Percentiles rank a stretch among this genome's conserved stretches.
phyloP scores from a whole-genome alignment of 2,113 vertebrate genomes.

The Oreocharis arfaki region DNA sequence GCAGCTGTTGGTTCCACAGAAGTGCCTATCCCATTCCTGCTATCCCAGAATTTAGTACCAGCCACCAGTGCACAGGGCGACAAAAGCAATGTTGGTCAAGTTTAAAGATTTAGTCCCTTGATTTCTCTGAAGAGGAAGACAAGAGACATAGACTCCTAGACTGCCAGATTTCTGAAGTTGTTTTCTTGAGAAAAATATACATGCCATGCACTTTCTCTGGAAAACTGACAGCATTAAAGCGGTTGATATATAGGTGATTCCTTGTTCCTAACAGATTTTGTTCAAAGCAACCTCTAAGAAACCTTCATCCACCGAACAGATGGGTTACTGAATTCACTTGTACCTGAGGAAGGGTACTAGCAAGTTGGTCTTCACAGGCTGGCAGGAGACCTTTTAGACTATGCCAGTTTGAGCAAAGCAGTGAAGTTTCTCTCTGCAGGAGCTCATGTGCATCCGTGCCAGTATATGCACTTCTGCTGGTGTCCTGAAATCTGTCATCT shows the following conservation, averaged over 20 bases:
- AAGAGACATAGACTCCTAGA: neutral
- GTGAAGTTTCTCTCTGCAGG: neutral
- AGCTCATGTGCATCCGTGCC: neutral
- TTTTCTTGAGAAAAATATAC: neutral
- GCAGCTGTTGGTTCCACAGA: accelerated
- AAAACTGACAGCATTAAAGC: neutral
- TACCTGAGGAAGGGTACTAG: neutral
- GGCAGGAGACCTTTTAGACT: neutral
- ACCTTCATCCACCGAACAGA: neutral
- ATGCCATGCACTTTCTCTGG: neutral
- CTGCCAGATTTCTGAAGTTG: neutral
- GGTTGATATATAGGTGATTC: neutral
- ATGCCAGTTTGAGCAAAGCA: neutral
- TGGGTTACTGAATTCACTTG: neutral
- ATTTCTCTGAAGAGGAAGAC: neutral
- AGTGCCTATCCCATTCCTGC: neutral
- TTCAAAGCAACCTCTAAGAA: neutral
- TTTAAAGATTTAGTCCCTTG: neutral
- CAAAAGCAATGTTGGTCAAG: accelerated
- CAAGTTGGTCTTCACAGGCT: neutral
- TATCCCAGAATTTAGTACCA: neutral
- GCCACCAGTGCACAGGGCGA: neutral
- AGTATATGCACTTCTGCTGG: neutral
- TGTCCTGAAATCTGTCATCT: neutral
- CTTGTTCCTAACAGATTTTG: neutral